These are phyloP conservation scores for Cephus pygmeus DNA, from an alignment of 2,888 invertebrate species.

Conservation along the genomic window DNA sequence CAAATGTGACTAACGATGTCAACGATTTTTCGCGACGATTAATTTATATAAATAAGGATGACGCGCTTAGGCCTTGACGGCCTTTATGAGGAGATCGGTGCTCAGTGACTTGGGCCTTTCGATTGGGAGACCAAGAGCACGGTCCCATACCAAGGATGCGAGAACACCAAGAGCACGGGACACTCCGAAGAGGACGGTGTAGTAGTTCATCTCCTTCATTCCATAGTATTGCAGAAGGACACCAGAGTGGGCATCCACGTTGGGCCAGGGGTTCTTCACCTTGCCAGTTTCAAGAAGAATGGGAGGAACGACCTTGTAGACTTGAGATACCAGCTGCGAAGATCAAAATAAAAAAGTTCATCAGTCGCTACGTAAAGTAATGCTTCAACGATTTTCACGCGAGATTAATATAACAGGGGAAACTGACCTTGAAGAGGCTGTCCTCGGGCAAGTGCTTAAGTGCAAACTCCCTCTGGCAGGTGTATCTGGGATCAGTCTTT, in stretches of 20 bases:
- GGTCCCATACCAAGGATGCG: slow-evolving; percentile 83
- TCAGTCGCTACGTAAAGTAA: background rate
- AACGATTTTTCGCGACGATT: slow-evolving; percentile 19
- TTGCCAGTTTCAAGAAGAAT: slow-evolving; percentile 93
- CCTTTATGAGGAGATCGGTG: slow-evolving; percentile 62
- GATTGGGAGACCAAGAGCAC: slow-evolving; percentile 84
- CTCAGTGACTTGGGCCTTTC: slow-evolving; percentile 85
- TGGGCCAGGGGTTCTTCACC: slow-evolving; percentile 98
- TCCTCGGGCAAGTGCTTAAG: slow-evolving; percentile 93
- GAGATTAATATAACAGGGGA: background rate
- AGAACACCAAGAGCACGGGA: slow-evolving; percentile 87
- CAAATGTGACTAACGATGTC: slow-evolving; percentile 15
- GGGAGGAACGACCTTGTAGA: slow-evolving; percentile 93
- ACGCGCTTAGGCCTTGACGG: slow-evolving; percentile 53
- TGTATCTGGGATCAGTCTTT: slow-evolving; percentile 93
- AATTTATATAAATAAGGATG: background rate
- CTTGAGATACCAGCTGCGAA: slow-evolving; percentile 81
- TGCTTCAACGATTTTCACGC: background rate
- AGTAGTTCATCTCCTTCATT: slow-evolving; percentile 90
- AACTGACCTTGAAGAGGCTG: slow-evolving; percentile 82
- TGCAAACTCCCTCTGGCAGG: slow-evolving; percentile 94
- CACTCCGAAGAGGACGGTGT: slow-evolving; percentile 91
- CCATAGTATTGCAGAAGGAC: slow-evolving; percentile 80
- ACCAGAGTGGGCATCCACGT: slow-evolving; percentile 97
- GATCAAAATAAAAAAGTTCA: slow-evolving; percentile 21